These are phyloP conservation scores for Phylloscopus whistleri DNA, from an alignment of 2,113 vertebrate species.

Conservation along the genomic window DNA sequence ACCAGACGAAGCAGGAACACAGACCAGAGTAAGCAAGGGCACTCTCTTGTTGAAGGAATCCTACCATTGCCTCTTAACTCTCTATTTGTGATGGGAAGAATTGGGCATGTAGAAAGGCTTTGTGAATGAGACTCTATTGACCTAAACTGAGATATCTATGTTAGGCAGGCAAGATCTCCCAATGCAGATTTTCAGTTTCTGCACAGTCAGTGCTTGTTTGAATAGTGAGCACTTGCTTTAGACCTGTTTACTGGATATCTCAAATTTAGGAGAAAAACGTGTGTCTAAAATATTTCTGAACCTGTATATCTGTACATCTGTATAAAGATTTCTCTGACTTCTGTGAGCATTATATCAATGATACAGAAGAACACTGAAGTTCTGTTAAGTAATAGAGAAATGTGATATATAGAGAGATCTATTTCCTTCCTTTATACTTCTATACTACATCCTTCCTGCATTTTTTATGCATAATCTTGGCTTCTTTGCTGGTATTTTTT, in stretches of 20 bases:
- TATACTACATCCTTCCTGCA: too few relatives aligned
- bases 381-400: not conserved
- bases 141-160: not conserved
- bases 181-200: not conserved
- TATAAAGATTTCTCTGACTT: not conserved
- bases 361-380: not conserved
- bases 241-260: not conserved
- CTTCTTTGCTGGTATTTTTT: not conserved
- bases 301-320: too few relatives aligned
- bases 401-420: not conserved
- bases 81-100: not conserved
- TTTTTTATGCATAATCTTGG: not conserved
- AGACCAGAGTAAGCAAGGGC: not conserved
- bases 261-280: not conserved
- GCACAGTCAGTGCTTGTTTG: not conserved
- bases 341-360: not conserved
- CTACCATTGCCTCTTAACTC: not conserved
- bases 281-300: not conserved
- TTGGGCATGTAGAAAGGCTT: accelerated
- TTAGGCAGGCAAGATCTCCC: not conserved
- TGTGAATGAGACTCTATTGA: not conserved
- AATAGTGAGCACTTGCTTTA: not conserved
- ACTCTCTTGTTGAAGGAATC: not conserved
- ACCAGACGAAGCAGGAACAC: not conserved
- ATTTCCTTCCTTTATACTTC: not conserved